Conservation (phyloP, 2,113 vertebrate species). For the Thymallus thymallus region DNA sequence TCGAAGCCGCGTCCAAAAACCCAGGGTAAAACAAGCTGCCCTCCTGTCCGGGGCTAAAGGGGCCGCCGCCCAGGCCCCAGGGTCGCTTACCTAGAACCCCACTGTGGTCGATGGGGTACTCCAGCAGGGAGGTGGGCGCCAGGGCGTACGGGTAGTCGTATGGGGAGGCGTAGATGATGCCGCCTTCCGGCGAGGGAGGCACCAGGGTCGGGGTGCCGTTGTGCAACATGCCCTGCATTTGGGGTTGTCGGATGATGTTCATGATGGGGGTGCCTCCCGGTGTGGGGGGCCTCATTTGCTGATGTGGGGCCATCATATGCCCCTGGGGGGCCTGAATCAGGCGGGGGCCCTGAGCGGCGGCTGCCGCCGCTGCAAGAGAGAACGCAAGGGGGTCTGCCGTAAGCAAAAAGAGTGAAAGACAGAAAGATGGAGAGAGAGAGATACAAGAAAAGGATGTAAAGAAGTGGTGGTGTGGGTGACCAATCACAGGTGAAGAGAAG, state of each 20-base stretch:
- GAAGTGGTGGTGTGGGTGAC: conserved; percentile 40
- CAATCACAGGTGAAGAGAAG: conserved; percentile 60
- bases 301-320: conserved; percentile 72
- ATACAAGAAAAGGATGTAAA: conserved; percentile 18
- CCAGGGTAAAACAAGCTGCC: conserved; percentile 75
- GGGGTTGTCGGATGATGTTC: conserved; percentile 79
- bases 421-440: conserved; percentile 33
- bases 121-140: conserved; percentile 82
- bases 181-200: conserved; percentile 74
- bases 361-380: conserved; percentile 84
- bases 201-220: conserved; percentile 79
- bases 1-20: conserved; percentile 68
- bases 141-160: conserved; percentile 82
- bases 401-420: conserved; percentile 62
- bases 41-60: conserved; percentile 75
- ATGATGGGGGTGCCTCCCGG: conserved; percentile 76
- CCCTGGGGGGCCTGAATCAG: conserved; percentile 73
- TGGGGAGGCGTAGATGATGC: conserved; percentile 81
- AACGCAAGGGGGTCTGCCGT: conserved; percentile 83
- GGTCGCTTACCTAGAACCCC: conserved; percentile 84
- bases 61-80: conserved; percentile 70
- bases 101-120: conserved; percentile 82
- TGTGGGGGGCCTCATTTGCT: conserved; percentile 70
- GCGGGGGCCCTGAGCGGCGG: conserved; percentile 76
- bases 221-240: conserved; percentile 78